phyloP scores from a whole-genome alignment of 2,797 vertebrate genomes.

The Arremon brunneinucha region DNA sequence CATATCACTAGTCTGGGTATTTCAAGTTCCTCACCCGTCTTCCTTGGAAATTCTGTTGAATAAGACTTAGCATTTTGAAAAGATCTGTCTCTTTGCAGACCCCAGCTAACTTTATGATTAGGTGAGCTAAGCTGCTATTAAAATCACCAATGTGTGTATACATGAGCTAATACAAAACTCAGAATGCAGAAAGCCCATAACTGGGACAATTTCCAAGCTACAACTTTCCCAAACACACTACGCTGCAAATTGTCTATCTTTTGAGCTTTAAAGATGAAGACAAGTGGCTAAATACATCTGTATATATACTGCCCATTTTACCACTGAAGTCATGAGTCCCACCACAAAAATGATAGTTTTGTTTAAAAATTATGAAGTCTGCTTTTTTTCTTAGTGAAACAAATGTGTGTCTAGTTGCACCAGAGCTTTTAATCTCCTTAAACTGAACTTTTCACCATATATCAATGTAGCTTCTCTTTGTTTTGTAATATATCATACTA shows the following conservation, averaged over 20 bases:
- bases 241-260: neutral
- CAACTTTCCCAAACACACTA: neutral
- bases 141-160: neutral
- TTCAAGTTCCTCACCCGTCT: neutral
- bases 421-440: neutral
- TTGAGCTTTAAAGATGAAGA: neutral
- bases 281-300: neutral
- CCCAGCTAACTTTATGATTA: neutral
- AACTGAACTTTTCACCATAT: neutral
- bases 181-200: neutral
- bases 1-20: neutral
- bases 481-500: neutral
- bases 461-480: neutral
- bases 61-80: neutral
- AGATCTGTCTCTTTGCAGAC: neutral
- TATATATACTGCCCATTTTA: neutral
- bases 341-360: neutral
- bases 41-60: neutral
- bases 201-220: neutral
- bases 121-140: neutral
- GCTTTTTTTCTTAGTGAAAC: neutral
- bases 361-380: neutral
- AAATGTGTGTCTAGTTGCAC: neutral
- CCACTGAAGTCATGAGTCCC: neutral
- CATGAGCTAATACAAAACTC: neutral